Conservation (phyloP, 2,113 vertebrate genomes). For the Abramis brama region DNA sequence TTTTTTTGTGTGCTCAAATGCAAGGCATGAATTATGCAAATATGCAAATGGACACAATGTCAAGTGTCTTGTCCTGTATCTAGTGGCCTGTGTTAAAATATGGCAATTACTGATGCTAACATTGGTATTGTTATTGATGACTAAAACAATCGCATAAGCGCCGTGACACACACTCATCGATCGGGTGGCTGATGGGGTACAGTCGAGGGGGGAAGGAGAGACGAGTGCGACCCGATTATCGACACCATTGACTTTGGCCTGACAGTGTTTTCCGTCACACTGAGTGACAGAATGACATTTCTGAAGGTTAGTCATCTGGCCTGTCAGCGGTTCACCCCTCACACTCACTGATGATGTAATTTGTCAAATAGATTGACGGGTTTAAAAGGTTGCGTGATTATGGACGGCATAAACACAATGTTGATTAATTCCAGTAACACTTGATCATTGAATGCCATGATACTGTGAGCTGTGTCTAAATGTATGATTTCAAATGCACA, state of each 20-base stretch:
- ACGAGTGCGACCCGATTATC: slow-evolving; percentile 42
- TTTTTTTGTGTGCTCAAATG: slow-evolving; percentile 19
- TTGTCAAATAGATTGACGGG: slow-evolving; percentile 29
- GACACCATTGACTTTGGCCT: slow-evolving; percentile 54
- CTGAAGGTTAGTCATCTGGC: slow-evolving; percentile 56
- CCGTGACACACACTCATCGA: slow-evolving; percentile 55
- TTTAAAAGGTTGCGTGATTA: slow-evolving; percentile 40
- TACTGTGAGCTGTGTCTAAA: background rate
- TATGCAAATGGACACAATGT: slow-evolving; percentile 62
- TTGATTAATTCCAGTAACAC: slow-evolving; percentile 28
- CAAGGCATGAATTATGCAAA: slow-evolving; percentile 51
- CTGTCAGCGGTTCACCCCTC: slow-evolving; percentile 11
- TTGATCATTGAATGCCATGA: background rate
- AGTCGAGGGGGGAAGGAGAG: slow-evolving; percentile 34
- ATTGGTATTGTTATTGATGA: slow-evolving; percentile 62
- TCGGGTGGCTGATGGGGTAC: slow-evolving; percentile 44
- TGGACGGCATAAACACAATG: slow-evolving; percentile 19
- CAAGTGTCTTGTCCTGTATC: slow-evolving; percentile 57
- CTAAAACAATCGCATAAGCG: slow-evolving; percentile 45
- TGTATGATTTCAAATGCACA: background rate
- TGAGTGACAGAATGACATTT: slow-evolving; percentile 60
- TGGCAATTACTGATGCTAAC: slow-evolving; percentile 58
- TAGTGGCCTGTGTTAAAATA: slow-evolving; percentile 56
- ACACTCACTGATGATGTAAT: slow-evolving; percentile 35
- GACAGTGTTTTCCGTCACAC: slow-evolving; percentile 59